Percentiles rank a stretch among this genome's conserved stretches.
Evolutionary conservation across 2,888 invertebrate genomes (phyloP).

Genomic region (Andrena chrysosceles): DNA sequence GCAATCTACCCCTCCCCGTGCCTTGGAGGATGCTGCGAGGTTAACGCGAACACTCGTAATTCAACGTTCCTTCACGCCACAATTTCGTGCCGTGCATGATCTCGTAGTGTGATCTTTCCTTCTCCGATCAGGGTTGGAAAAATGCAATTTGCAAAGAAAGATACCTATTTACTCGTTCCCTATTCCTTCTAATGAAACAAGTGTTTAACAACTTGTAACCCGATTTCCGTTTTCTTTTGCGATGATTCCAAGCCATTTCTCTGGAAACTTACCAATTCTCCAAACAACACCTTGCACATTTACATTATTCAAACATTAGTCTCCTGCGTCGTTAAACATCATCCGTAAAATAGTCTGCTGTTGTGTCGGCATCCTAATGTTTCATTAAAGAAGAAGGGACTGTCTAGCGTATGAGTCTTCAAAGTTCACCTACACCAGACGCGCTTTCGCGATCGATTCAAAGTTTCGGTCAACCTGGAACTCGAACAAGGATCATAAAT

Average conservation of each 20-base stretch:
- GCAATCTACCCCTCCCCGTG: conserved; percentile 78
- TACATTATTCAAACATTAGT: too few species aligned
- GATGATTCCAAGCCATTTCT: too few species aligned
- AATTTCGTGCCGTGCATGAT: conserved; percentile 64
- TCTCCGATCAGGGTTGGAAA: conserved; percentile 9
- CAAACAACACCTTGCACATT: too few species aligned
- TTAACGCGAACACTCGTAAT: conserved; percentile 69
- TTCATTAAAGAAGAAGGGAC: too few species aligned
- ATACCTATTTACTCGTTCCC: background rate
- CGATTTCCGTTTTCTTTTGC: background rate
- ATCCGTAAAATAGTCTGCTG: too few species aligned
- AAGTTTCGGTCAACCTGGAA: conserved; percentile 79
- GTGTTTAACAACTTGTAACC: background rate
- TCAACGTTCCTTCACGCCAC: conserved; percentile 57
- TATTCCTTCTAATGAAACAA: background rate
- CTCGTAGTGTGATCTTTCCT: conserved; percentile 27
- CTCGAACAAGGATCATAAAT: conserved; percentile 82
- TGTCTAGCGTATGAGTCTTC: background rate
- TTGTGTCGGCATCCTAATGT: too few species aligned
- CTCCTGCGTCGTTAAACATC: too few species aligned
- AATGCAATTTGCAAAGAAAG: background rate
- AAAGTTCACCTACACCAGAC: conserved; percentile 35
- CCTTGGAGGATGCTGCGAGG: conserved; percentile 59
- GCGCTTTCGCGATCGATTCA: conserved; percentile 66
- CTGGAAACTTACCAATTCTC: too few species aligned